These are phyloP conservation scores for Invenusta paracnida DNA, from an alignment of 2,888 invertebrate genomes.

Conservation along the genomic window DNA sequence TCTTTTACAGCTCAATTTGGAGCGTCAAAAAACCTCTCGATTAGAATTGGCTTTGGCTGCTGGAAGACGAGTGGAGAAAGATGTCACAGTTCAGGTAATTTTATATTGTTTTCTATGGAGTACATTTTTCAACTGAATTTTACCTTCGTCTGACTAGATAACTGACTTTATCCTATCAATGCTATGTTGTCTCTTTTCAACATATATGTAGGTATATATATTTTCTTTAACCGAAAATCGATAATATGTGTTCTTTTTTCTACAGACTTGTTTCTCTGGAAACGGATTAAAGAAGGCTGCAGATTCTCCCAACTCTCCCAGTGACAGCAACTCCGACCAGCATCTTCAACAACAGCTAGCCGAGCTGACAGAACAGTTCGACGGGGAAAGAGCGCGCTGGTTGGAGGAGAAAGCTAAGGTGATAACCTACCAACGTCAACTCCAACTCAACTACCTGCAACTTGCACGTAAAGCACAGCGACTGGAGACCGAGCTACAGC, in stretches of 20 bases:
- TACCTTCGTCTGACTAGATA: no score
- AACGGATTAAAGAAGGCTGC: neutral
- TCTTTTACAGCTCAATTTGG: neutral
- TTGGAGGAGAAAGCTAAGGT: conserved; percentile 30
- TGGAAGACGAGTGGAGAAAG: neutral
- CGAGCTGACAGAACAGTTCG: neutral
- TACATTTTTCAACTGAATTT: no score
- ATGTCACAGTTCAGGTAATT: neutral
- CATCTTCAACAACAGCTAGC: neutral
- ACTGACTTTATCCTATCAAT: no score
- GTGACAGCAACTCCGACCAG: neutral
- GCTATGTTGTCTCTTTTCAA: no score
- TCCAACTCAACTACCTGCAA: conserved; percentile 30
- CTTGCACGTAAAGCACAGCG: neutral
- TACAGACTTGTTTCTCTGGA: neutral
- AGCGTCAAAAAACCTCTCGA: neutral
- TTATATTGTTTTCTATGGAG: no score
- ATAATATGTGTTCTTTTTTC: no score
- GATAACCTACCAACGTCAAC: conserved; percentile 19
- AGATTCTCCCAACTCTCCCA: neutral
- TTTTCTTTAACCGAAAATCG: no score
- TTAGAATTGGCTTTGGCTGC: neutral
- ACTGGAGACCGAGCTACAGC: conserved; percentile 14
- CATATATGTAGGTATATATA: no score
- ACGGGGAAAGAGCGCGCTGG: conserved; percentile 8